Evolutionary conservation across 2,888 invertebrate genomes (phyloP).

Genomic region (Scotopteryx bipunctaria): DNA sequence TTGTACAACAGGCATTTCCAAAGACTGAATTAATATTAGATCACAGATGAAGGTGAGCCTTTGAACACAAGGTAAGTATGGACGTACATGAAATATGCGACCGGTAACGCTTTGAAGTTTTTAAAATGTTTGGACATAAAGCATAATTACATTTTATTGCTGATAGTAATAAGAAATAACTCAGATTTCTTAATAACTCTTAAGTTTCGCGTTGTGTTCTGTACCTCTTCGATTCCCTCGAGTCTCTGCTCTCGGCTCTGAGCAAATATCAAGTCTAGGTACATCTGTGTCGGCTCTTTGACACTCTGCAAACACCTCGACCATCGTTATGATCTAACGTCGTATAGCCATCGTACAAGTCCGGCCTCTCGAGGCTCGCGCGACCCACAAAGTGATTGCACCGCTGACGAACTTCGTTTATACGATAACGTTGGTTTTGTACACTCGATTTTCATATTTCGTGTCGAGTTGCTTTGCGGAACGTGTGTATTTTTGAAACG

Average conservation of each 20-base stretch:
- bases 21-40: conserved; percentile 19
- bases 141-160: no score
- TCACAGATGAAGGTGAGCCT: conserved; percentile 4
- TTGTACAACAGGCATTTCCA: conserved; percentile 22
- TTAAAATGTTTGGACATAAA: no score
- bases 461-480: conserved; percentile 43
- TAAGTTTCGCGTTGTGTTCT: conserved; percentile 11
- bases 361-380: conserved; percentile 46
- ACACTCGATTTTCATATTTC: conserved; percentile 39
- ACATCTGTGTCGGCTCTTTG: conserved; percentile 36
- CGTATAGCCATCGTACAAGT: conserved; percentile 22
- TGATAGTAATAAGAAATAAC: no score
- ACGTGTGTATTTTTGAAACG: conserved; percentile 26
- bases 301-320: conserved; percentile 54
- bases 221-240: conserved; percentile 28
- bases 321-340: conserved; percentile 53
- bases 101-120: no score
- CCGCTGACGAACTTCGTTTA: conserved; percentile 52
- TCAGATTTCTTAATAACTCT: conserved; percentile 11
- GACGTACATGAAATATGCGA: not conserved
- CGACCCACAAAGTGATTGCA: conserved; percentile 45
- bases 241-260: conserved; percentile 39
- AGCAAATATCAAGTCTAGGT: conserved; percentile 65
- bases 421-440: conserved; percentile 48
- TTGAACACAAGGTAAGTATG: conserved; percentile 1